Conservation (phyloP, 2,797 vertebrate species). For the Rhinoraja longicauda region DNA sequence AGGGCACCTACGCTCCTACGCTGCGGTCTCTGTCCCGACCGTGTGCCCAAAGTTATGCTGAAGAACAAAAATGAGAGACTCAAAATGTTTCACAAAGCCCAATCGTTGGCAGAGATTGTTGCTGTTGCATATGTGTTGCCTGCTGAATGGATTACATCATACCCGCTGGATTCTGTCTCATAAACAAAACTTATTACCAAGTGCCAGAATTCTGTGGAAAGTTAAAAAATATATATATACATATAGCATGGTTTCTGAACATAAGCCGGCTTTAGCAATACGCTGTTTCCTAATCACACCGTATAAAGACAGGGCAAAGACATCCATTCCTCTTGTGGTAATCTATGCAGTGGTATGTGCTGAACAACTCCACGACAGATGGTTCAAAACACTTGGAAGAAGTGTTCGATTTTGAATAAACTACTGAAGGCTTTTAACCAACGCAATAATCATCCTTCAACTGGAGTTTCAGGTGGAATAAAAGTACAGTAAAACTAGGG, state of each 20-base stretch:
- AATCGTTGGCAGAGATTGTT: background rate
- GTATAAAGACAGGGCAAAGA: background rate
- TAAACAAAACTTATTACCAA: constrained; percentile 6
- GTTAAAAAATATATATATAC: background rate
- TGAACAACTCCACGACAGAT: constrained; percentile 12
- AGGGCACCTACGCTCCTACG: background rate
- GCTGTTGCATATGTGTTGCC: background rate
- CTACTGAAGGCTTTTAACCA: background rate
- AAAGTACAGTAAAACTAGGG: background rate
- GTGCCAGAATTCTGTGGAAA: constrained; percentile 16
- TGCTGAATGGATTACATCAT: background rate
- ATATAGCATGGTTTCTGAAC: background rate
- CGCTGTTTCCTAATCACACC: background rate
- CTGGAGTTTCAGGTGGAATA: background rate
- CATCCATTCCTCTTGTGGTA: background rate
- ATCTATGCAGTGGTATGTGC: background rate
- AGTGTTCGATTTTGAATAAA: constrained; percentile 1
- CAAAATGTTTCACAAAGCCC: background rate
- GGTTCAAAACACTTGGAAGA: constrained; percentile 7
- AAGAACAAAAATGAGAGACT: background rate
- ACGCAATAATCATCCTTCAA: constrained; percentile 7
- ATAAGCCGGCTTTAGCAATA: constrained; percentile 7
- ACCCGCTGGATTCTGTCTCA: background rate
- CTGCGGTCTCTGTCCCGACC: background rate
- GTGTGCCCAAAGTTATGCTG: background rate